These are phyloP conservation scores for Periophthalmus modestus DNA, from an alignment of 2,113 vertebrate genomes.

Conservation along the genomic window DNA sequence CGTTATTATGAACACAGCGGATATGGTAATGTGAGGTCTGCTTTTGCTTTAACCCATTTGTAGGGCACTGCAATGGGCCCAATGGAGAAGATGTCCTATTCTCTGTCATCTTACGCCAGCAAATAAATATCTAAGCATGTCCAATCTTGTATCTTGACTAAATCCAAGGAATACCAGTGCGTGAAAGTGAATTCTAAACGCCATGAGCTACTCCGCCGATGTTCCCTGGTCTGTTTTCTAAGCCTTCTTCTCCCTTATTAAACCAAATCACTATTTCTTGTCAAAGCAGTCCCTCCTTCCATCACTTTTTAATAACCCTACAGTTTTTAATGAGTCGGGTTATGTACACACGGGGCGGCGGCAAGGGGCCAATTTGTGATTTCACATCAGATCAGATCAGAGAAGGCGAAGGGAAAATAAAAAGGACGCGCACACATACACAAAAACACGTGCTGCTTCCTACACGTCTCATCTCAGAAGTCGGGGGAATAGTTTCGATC, in stretches of 20 bases:
- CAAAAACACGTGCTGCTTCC: slow-evolving; percentile 27
- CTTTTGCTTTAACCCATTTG: slow-evolving; percentile 35
- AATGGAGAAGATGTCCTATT: slow-evolving; percentile 48
- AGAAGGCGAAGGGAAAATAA: slow-evolving; percentile 58
- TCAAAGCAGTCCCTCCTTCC: slow-evolving; percentile 63
- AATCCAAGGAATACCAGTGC: slow-evolving; percentile 34
- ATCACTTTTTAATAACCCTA: slow-evolving; percentile 79
- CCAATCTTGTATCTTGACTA: slow-evolving; percentile 36
- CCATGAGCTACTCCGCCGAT: slow-evolving; percentile 5
- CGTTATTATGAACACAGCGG: slow-evolving; percentile 26
- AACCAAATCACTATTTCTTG: slow-evolving; percentile 67
- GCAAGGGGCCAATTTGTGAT: slow-evolving; percentile 77
- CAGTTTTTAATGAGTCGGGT: slow-evolving; percentile 78
- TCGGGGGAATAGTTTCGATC: slow-evolving; percentile 63
- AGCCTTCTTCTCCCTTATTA: slow-evolving; percentile 56
- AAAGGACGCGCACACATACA: neutral
- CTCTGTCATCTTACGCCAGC: slow-evolving; percentile 41
- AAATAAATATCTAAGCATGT: slow-evolving; percentile 55
- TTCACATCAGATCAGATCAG: slow-evolving; percentile 75
- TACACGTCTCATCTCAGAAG: slow-evolving; percentile 58
- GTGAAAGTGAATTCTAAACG: slow-evolving; percentile 59
- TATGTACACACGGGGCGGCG: slow-evolving; percentile 75
- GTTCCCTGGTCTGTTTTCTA: slow-evolving; percentile 52
- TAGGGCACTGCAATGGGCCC: slow-evolving; percentile 41
- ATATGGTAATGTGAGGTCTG: slow-evolving; percentile 34